These are phyloP conservation scores for Datnioides undecimradiatus DNA, from an alignment of 2,113 vertebrate genomes.

Conservation along the genomic window DNA sequence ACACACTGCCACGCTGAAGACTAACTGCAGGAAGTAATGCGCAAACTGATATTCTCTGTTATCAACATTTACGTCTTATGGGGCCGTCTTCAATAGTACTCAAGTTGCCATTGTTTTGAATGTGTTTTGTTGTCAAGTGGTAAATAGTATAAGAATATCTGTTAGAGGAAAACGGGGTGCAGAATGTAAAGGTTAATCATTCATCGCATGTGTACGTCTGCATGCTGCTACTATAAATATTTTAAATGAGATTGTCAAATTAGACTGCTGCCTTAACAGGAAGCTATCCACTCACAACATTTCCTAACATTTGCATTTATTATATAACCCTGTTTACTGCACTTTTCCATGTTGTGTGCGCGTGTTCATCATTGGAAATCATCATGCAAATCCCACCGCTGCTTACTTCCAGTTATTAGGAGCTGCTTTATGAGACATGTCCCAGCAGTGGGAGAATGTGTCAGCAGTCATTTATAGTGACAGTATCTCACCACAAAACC, in stretches of 20 bases:
- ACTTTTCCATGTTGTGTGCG: not conserved
- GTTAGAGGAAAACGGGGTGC: not conserved
- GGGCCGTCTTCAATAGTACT: no score
- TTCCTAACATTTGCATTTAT: not conserved
- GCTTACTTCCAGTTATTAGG: not conserved
- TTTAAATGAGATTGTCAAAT: not conserved
- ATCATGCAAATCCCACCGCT: not conserved
- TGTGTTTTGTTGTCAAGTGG: not conserved
- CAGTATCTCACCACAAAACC: not conserved
- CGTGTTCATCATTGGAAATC: not conserved
- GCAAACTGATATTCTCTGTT: no score
- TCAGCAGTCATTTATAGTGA: not conserved
- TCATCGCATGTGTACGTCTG: no score
- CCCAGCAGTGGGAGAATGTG: not conserved
- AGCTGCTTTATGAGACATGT: constrained; percentile 3
- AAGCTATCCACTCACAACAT: not conserved
- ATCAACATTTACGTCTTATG: not conserved
- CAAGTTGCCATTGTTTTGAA: not conserved
- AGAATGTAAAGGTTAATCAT: no score
- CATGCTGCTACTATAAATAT: not conserved
- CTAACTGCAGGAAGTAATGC: no score
- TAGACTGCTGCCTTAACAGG: not conserved
- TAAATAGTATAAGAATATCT: not conserved
- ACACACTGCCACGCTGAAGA: no score
- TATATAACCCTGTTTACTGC: not conserved